Base-by-base conservation (phyloP, 1,140 invertebrate species). In the Hylyphantes graminicola region DNA sequence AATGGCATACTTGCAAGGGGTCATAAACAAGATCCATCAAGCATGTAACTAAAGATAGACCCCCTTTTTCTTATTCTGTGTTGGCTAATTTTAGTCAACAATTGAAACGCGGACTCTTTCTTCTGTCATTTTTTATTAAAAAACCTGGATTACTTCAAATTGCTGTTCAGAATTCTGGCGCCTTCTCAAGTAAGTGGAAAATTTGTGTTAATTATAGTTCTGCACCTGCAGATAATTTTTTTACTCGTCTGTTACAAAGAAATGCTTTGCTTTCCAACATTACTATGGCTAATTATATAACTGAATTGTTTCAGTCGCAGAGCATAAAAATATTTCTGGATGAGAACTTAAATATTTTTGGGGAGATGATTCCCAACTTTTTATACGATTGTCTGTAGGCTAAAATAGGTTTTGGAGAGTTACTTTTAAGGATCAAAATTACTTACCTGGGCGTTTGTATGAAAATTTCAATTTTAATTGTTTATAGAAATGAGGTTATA, bases 71-170 rank as follows among this genome's bases (percentile, higher is more conserved):
- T 75, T 67, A 74, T 83, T 35, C 73, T 48, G 11, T 61, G 67
- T 19, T 73, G 15, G 70, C 61, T 83, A 75, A 83, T 83, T 83
- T 83, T 83, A 83, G 70, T 74, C 70, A 82, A 82, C 80, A 82
- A 82, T 82, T 82, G 80, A 74, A 82, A 64, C 70, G 54, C 55
- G n/a, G 68, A 19, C 48, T 67, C 67, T 82, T 82, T 74, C 70
- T 82, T 82, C 51, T 53, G 59, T 53, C 70, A 48, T 74, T 82
- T 74, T 74, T 81, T 65, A 61, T 82, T 17, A 81, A 81, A 81
- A 81, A 81, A 67, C 50, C 35, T 15, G 55, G 54, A 81, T 70
- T 73, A 73, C 57, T 73, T 81, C 53, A 81, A 81, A 72, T 72
- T 81, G 57, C 21, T 59, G 68, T 21, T 19, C 13, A 57, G 55